Evolutionary conservation across 2,888 invertebrate species (phyloP).

Genomic region (Napeogenes sylphis): DNA sequence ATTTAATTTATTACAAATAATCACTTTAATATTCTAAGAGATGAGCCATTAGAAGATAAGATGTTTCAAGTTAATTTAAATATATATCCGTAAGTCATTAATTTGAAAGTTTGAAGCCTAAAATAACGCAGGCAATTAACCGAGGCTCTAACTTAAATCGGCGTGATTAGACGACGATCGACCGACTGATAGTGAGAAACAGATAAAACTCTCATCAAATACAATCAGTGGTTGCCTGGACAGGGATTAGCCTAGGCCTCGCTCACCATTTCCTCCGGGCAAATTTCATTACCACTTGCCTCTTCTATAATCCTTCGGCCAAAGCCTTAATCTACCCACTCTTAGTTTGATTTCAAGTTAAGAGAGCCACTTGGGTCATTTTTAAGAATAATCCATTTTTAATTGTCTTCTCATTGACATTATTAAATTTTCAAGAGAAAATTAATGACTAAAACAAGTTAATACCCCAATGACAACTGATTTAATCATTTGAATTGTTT

Average conservation of each 20-base stretch:
- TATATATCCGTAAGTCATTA: conserved; percentile 27
- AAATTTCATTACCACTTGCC: conserved; percentile 76
- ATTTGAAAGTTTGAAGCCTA: conserved; percentile 40
- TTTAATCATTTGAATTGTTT: conserved; percentile 53
- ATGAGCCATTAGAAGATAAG: conserved; percentile 6
- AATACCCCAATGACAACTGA: conserved; percentile 66
- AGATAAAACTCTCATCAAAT: conserved; percentile 75
- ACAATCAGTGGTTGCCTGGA: conserved; percentile 70
- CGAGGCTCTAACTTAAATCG: conserved; percentile 56
- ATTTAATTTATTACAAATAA: too few relatives aligned
- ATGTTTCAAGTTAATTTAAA: conserved; percentile 19
- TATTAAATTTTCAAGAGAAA: conserved; percentile 67
- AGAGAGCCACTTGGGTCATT: conserved; percentile 67
- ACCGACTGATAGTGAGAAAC: conserved; percentile 55
- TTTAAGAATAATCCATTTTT: conserved; percentile 75
- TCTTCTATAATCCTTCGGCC: conserved; percentile 68
- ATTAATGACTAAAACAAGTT: conserved; percentile 68
- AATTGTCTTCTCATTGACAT: conserved; percentile 64
- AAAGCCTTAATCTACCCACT: conserved; percentile 71
- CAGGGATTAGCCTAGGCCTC: conserved; percentile 72
- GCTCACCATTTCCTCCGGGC: conserved; percentile 65
- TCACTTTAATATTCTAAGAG: neutral
- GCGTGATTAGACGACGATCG: conserved; percentile 54
- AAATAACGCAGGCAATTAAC: conserved; percentile 56
- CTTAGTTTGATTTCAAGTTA: conserved; percentile 67